phyloP scores from a whole-genome alignment of 2,888 invertebrate species.

The Biston stratarius region DNA sequence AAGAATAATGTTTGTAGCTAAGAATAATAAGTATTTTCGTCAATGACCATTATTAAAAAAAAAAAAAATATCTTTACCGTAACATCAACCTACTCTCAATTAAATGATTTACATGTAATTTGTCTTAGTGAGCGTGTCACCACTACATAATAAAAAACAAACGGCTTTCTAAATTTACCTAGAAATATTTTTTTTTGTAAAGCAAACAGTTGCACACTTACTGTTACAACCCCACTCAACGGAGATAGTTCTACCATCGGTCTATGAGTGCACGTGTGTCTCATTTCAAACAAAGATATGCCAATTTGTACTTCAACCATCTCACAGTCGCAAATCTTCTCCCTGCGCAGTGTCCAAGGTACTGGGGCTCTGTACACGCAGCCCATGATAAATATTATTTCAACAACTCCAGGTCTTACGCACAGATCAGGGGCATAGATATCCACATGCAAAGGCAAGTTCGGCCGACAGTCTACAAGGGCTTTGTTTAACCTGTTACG shows the following conservation, averaged over 20 bases:
- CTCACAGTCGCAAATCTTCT: slow-evolving; percentile 78
- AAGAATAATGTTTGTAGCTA: too few relatives aligned
- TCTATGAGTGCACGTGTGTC: slow-evolving; percentile 74
- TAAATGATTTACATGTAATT: too few relatives aligned
- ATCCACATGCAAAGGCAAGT: slow-evolving; percentile 65
- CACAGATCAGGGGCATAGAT: slow-evolving; percentile 77
- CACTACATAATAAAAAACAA: too few relatives aligned
- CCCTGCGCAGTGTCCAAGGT: slow-evolving; percentile 70
- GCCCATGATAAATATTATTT: slow-evolving; percentile 73
- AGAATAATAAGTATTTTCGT: too few relatives aligned
- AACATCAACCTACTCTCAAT: too few relatives aligned
- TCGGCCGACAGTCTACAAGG: slow-evolving; percentile 68
- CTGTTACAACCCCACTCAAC: slow-evolving; percentile 69
- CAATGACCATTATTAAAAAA: too few relatives aligned
- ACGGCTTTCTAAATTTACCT: too few relatives aligned
- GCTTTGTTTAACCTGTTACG: slow-evolving; percentile 73
- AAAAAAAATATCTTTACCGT: too few relatives aligned
- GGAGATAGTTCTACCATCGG: slow-evolving; percentile 67
- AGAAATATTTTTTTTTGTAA: too few relatives aligned
- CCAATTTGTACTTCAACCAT: slow-evolving; percentile 75
- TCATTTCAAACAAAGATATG: slow-evolving; percentile 75
- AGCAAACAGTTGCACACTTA: slow-evolving; percentile 43
- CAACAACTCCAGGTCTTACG: slow-evolving; percentile 60
- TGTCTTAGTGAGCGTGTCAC: too few relatives aligned
- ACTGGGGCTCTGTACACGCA: slow-evolving; percentile 69